Conservation (phyloP, 1,140 invertebrate species). For the Papilio glaucus region DNA sequence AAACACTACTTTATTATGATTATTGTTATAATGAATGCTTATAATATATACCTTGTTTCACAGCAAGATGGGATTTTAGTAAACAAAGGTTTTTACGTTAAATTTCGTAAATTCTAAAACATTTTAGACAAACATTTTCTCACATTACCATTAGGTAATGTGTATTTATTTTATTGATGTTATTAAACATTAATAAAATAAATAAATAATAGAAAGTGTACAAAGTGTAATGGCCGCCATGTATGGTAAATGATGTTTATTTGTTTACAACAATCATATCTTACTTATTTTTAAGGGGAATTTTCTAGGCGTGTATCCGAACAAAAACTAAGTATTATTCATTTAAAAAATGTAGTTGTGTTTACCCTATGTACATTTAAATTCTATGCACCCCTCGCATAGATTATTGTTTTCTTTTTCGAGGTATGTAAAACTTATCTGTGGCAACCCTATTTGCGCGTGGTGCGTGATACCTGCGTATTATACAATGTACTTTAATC, state of each 20-base stretch:
- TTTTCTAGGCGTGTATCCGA: conserved; percentile 9
- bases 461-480: conserved; percentile 8
- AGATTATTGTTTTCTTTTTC: conserved; percentile 7
- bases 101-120: no score
- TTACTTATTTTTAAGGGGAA: no score
- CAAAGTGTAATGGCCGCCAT: neutral
- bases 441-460: conserved; percentile 28
- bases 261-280: no score
- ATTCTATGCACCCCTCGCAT: no score
- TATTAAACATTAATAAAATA: no score
- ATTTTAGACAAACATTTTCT: no score
- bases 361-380: neutral
- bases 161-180: no score
- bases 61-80: no score
- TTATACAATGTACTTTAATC: conserved; percentile 31
- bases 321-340: neutral
- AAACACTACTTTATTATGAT: neutral
- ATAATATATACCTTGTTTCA: neutral
- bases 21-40: neutral
- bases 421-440: neutral
- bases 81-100: no score
- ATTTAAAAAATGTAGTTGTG: conserved; percentile 14
- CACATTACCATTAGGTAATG: no score
- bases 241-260: neutral
- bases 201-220: no score